phyloP scores from a whole-genome alignment of 2,888 invertebrate genomes.

The Hybos culiciformis region DNA sequence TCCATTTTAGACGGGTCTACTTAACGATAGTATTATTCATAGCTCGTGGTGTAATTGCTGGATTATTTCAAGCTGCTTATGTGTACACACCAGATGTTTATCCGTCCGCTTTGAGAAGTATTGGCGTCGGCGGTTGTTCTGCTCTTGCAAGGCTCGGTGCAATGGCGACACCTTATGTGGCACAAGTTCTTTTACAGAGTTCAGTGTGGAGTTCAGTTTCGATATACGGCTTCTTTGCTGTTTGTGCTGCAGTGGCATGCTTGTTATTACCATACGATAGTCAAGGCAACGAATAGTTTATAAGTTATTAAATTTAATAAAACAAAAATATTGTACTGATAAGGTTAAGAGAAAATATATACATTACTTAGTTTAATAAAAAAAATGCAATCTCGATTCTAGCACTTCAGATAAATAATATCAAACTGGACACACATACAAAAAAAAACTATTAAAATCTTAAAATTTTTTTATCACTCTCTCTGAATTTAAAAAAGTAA shows the following conservation, averaged over 20 bases:
- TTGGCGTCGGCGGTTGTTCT: constrained; percentile 87
- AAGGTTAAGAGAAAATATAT: too few species aligned
- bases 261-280: constrained; percentile 52
- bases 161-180: constrained; percentile 87
- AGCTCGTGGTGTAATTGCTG: constrained; percentile 83
- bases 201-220: constrained; percentile 43
- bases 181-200: constrained; percentile 60
- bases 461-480: too few species aligned
- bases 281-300: constrained; percentile 32
- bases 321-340: neutral
- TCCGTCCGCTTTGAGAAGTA: constrained; percentile 73
- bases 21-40: constrained; percentile 74
- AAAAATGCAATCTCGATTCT: too few species aligned
- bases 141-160: constrained; percentile 84
- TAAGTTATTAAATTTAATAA: neutral
- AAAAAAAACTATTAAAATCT: too few species aligned
- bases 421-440: too few species aligned
- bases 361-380: too few species aligned
- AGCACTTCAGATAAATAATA: too few species aligned
- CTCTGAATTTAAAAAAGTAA: too few species aligned
- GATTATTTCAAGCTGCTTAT: constrained; percentile 89
- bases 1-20: constrained; percentile 48
- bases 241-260: constrained; percentile 45
- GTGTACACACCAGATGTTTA: constrained; percentile 94
- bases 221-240: constrained; percentile 45